Conservation (phyloP, 2,797 vertebrate genomes). For the Sciurus vulgaris region DNA sequence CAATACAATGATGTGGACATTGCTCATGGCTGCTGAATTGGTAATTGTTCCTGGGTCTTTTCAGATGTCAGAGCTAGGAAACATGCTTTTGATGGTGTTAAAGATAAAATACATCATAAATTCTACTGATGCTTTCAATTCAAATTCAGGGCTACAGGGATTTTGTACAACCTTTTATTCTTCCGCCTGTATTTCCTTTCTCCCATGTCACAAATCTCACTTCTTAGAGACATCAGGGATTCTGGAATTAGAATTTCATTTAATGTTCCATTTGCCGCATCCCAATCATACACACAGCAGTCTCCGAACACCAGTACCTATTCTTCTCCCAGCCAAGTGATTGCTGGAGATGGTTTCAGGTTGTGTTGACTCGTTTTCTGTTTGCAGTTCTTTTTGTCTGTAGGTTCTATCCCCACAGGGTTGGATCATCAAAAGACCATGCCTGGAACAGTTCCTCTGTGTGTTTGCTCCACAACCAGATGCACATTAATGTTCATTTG, state of each 20-base stretch:
- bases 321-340: neutral
- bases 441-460: neutral
- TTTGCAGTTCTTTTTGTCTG: neutral
- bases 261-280: neutral
- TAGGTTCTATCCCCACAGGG: neutral
- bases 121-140: neutral
- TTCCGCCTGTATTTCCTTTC: neutral
- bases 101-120: neutral
- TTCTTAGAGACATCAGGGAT: neutral
- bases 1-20: neutral
- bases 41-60: neutral
- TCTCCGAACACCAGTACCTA: neutral
- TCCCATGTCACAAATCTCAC: neutral
- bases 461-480: neutral
- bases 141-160: neutral
- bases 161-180: neutral
- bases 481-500: neutral
- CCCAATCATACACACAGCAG: neutral
- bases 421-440: neutral
- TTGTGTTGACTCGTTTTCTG: neutral
- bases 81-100: neutral
- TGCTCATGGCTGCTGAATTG: neutral
- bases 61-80: constrained; percentile 31
- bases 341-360: neutral
- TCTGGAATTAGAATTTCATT: constrained; percentile 11